phyloP scores from a whole-genome alignment of 1,140 invertebrate genomes.

The Pseudoatta argentina region DNA sequence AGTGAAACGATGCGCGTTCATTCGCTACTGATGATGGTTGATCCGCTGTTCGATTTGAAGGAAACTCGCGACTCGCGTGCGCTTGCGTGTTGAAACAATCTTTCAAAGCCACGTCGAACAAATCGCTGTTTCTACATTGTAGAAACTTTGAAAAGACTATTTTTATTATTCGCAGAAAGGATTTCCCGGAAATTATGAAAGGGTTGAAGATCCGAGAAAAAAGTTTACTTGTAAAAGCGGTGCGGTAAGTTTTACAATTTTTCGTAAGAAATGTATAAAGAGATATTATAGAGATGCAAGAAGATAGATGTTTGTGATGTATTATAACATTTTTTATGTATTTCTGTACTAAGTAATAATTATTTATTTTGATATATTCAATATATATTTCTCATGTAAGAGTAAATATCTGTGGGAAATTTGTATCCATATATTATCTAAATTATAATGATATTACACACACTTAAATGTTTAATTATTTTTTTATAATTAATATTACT shows the following conservation, averaged over 20 bases:
- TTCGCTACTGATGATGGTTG: not conserved
- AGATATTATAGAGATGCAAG: not conserved
- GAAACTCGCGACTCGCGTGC: not conserved
- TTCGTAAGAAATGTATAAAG: not conserved
- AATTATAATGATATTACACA: not conserved
- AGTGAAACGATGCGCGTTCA: not conserved
- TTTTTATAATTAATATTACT: not conserved
- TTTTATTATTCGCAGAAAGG: not conserved
- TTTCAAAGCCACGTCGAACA: constrained; percentile 7
- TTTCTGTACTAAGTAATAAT: not conserved
- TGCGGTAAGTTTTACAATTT: not conserved
- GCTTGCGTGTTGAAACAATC: constrained; percentile 4
- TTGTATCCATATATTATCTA: not conserved
- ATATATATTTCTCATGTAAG: not conserved
- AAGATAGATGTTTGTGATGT: not conserved
- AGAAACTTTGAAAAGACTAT: constrained; percentile 14
- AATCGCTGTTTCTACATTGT: not conserved
- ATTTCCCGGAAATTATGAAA: constrained; percentile 7
- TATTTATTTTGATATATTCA: not conserved
- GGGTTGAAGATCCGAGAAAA: not conserved
- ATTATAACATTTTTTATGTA: not conserved
- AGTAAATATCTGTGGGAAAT: not conserved
- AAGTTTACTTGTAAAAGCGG: not conserved
- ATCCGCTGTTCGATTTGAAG: not conserved
- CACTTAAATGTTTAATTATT: not conserved